Percentiles rank a stretch among this genome's conserved stretches.
These are phyloP conservation scores for Chloroclysta siterata DNA, from an alignment of 2,888 invertebrate genomes.

Conservation along the genomic window DNA sequence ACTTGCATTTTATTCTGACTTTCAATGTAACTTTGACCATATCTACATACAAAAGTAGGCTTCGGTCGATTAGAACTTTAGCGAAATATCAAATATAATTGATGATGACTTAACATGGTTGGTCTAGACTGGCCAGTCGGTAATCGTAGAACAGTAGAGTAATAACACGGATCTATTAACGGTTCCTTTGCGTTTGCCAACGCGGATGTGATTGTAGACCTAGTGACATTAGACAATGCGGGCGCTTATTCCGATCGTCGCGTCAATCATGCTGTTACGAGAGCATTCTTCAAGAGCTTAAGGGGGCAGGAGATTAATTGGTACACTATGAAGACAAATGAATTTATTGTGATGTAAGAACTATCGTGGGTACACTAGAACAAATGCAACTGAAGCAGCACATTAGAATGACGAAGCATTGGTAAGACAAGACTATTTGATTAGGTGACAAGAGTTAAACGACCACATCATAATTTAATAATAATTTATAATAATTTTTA, in stretches of 20 bases:
- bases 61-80: too few relatives aligned
- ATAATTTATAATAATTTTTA: too few relatives aligned
- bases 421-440: not conserved
- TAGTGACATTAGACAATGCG: slow-evolving; percentile 64
- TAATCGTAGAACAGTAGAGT: slow-evolving; percentile 24
- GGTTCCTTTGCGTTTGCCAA: slow-evolving; percentile 51
- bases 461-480: too few relatives aligned
- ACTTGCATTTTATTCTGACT: not conserved
- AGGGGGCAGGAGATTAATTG: slow-evolving; percentile 40
- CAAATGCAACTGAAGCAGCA: not conserved
- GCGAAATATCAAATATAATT: slow-evolving; percentile 10
- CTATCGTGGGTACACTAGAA: not conserved
- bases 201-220: slow-evolving; percentile 61
- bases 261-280: slow-evolving; percentile 43
- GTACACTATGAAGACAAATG: slow-evolving; percentile 22
- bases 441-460: not conserved
- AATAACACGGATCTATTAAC: slow-evolving; percentile 27
- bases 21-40: not conserved
- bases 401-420: not conserved
- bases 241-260: slow-evolving; percentile 55
- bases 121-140: slow-evolving; percentile 31
- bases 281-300: slow-evolving; percentile 41
- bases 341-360: slow-evolving; percentile 5
- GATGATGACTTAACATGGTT: slow-evolving; percentile 25
- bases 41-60: not conserved